Conservation (phyloP, 2,113 vertebrate species). For the Anoura caudifer region DNA sequence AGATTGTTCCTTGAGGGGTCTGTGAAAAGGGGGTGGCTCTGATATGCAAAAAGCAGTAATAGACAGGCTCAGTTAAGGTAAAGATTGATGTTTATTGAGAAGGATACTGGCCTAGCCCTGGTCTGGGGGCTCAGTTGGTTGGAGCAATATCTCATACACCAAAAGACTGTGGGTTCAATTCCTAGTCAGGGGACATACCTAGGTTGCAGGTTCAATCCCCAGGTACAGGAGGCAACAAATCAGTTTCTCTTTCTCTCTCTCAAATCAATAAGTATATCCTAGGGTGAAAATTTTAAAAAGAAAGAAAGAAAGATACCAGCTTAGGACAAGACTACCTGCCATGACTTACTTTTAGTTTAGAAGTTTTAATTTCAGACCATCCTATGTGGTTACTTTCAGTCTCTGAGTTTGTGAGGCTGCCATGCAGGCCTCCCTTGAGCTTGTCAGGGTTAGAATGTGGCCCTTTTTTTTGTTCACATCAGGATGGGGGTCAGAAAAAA, state of each 20-base stretch:
- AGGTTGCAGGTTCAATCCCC: no score
- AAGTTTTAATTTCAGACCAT: not conserved
- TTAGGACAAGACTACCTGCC: not conserved
- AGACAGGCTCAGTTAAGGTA: not conserved
- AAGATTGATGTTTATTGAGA: not conserved
- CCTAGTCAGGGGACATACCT: no score
- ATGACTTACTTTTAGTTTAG: not conserved
- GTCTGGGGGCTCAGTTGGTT: not conserved
- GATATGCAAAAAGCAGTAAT: not conserved
- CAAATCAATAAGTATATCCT: no score
- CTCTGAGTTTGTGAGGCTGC: not conserved
- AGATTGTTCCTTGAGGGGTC: not conserved
- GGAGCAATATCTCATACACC: no score
- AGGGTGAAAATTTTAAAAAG: no score
- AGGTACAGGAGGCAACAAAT: no score
- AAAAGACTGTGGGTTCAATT: no score
- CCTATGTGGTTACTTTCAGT: not conserved
- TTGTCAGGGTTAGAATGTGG: not conserved
- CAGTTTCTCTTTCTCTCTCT: no score
- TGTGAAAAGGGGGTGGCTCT: not conserved
- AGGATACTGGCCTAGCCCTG: not conserved
- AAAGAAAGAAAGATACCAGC: not conserved
- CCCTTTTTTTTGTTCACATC: not conserved
- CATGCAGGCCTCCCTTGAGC: not conserved
- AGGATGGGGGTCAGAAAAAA: not conserved